Base-by-base conservation (phyloP, 2,113 vertebrate species). In the Upupa epops region DNA sequence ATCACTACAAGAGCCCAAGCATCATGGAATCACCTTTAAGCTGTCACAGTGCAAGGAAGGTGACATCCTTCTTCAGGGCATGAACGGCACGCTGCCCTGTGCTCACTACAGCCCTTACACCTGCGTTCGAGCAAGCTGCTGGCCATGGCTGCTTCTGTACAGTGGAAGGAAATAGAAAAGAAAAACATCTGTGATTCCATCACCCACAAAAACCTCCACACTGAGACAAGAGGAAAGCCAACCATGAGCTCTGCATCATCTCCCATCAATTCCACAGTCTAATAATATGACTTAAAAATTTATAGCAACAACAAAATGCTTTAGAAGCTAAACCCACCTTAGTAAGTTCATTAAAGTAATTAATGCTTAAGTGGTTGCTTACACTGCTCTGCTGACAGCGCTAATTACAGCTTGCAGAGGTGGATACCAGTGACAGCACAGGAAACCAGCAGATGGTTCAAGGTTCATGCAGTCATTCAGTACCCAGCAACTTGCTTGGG, bases 321-420 rank as follows among this genome's bases (percentile, higher is more conserved):
- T 83, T 9, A 64, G 75, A 7, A 92, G 78, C 87, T 88, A 87
- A 94, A 68, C 55, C 77, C 75, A 93, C 66, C 83, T 92, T 69
- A 66, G 15, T 72, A 93, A 95, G 64, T 95, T 96, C 86, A 94
- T 95, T 93, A 86, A 93, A 89, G 93, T 80, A 95, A 96, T 92
- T 90, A 87, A 54, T 65, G 75, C 89, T 88, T 76, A 76, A 95
- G 84, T n/a, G 65, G 78, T 69, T 96, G 93, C 95, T 86, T 45
- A 73, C 72, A 28, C 36, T 5, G 58, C 83, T 89, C 18, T 64
- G 78, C 80, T 89, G 89, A 69, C 88, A 84, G 93, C 86, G 49
- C 58, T 88, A 76, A 95, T 93, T 93, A 55, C 51, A 73, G 48
- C 55, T 22, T 72, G 90, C 32, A 54, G 85, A 55, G 64, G 29